Conservation (phyloP, 2,797 vertebrate genomes). For the Myripristis murdjan region DNA sequence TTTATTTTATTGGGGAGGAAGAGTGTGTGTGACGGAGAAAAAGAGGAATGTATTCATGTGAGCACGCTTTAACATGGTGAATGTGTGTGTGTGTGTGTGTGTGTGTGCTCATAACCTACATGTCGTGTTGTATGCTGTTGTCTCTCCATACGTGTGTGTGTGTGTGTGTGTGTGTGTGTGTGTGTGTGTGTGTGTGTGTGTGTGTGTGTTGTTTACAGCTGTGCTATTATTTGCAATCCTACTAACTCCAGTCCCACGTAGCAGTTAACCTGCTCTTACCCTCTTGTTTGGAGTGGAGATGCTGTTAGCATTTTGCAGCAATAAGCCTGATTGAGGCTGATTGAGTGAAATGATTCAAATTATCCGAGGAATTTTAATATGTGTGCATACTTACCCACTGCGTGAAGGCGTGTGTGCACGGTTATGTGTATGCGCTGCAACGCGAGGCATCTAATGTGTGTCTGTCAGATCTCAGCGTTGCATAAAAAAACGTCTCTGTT, state of each 20-base stretch:
- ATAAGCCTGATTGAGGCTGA: constrained; percentile 54
- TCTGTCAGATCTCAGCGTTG: neutral
- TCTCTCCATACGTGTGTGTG: too few species aligned
- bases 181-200: too few species aligned
- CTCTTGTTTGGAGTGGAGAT: constrained; percentile 36
- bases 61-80: too few species aligned
- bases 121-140: neutral
- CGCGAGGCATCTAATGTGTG: neutral
- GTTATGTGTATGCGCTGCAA: neutral
- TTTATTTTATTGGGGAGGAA: constrained; percentile 43
- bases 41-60: neutral
- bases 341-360: constrained; percentile 55
- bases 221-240: constrained; percentile 50
- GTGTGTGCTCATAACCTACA: neutral
- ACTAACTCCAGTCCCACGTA: constrained; percentile 18
- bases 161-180: constrained; percentile 14
- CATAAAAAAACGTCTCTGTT: neutral
- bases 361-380: constrained; percentile 26
- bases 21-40: neutral
- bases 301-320: constrained; percentile 22
- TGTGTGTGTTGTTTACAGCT: constrained; percentile 33
- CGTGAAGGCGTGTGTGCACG: neutral
- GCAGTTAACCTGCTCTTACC: constrained; percentile 66
- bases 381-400: constrained; percentile 6
- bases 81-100: constrained; percentile 5